phyloP scores from a whole-genome alignment of 2,888 invertebrate species.

The Rhimphoctona megacephalus region DNA sequence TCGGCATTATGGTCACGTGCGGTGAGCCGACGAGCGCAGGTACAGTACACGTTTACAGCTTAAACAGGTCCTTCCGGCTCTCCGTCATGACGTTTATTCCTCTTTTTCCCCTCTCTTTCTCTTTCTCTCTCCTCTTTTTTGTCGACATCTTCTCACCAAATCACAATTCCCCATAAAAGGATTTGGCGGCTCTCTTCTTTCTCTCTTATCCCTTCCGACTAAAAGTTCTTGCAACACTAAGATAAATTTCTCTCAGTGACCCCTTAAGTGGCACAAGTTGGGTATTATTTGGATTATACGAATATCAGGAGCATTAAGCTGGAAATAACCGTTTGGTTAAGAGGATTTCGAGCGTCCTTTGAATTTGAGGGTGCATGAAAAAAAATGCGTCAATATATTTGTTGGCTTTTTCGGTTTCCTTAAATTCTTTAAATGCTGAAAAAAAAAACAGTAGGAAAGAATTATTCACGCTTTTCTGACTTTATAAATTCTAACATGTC shows the following conservation, averaged over 20 bases:
- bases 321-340: neutral
- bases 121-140: neutral
- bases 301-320: neutral
- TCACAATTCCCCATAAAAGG: slow-evolving; percentile 50
- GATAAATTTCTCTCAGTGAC: neutral
- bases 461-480: neutral
- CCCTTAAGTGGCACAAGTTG: slow-evolving; percentile 12
- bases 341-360: neutral
- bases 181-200: slow-evolving; percentile 17
- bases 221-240: neutral
- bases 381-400: neutral
- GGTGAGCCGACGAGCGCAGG: slow-evolving; percentile 57
- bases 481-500: neutral
- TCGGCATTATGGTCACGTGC: slow-evolving; percentile 80
- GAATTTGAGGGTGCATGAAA: neutral
- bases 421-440: neutral
- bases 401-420: neutral
- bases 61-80: slow-evolving; percentile 71
- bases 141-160: slow-evolving; percentile 40
- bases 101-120: neutral
- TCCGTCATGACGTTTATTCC: slow-evolving; percentile 64
- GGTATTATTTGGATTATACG: slow-evolving; percentile 4
- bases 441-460: neutral
- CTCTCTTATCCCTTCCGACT: neutral
- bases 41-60: slow-evolving; percentile 76